A percentile compares a stretch with the other conserved stretches of the same genome.
Evolutionary conservation across 2,113 vertebrate species (phyloP).

Genomic region (Phalacrocorax brasilianus): DNA sequence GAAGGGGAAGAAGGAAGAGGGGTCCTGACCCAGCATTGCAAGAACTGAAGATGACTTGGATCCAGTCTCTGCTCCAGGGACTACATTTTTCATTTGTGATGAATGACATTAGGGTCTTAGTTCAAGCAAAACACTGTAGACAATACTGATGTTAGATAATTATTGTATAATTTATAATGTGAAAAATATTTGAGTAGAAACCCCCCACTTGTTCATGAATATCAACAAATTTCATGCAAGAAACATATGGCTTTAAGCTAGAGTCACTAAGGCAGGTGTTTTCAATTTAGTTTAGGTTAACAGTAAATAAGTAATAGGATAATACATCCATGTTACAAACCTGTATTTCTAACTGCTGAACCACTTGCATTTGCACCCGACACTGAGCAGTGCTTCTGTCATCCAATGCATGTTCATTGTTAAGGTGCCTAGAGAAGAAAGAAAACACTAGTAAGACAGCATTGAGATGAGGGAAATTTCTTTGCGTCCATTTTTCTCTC

Average conservation of each 20-base stretch:
- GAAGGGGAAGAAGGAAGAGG: not conserved
- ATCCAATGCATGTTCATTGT: conserved; percentile 95
- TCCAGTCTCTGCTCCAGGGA: not conserved
- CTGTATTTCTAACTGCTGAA: conserved; percentile 98
- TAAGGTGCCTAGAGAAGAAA: conserved; percentile 90
- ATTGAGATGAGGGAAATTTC: not conserved
- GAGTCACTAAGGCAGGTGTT: not conserved
- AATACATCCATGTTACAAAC: conserved; percentile 72
- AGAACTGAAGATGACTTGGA: not conserved
- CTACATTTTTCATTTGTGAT: not conserved
- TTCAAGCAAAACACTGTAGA: conserved; percentile 38
- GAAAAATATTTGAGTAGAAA: conserved; percentile 13
- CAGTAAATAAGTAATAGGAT: not conserved
- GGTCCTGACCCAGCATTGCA: conserved; percentile 1
- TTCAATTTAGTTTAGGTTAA: conserved; percentile 2
- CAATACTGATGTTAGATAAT: conserved; percentile 34
- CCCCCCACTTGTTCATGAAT: not conserved
- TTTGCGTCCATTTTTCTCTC: not conserved
- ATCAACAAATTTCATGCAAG: not conserved
- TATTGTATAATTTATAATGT: conserved; percentile 43
- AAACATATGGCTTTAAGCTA: conserved; percentile 6
- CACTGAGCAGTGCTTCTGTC: conserved; percentile 99
- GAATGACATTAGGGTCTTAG: conserved; percentile 23
- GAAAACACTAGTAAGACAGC: conserved; percentile 2
- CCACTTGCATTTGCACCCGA: conserved; percentile 98